Conservation (phyloP, 1,140 invertebrate species). For the Zaprionus nigranus region DNA sequence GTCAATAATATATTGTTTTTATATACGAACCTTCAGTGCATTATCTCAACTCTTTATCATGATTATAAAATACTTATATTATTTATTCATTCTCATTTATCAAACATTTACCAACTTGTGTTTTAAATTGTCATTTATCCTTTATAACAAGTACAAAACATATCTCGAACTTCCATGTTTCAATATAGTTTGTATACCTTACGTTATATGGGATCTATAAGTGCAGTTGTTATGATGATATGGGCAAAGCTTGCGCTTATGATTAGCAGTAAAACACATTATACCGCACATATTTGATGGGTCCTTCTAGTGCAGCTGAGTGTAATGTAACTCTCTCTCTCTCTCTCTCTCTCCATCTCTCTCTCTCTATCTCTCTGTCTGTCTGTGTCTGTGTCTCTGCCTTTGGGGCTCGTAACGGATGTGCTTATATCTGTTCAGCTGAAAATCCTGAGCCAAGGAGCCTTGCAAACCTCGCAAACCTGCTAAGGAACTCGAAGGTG, state of each 20-base stretch:
- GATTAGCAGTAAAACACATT: conserved; percentile 4
- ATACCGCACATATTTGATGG: not conserved
- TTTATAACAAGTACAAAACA: too few species aligned
- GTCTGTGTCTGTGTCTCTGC: not conserved
- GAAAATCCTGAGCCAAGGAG: conserved; percentile 25
- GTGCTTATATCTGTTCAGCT: conserved; percentile 27
- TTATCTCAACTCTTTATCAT: not conserved
- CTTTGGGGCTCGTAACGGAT: conserved; percentile 24
- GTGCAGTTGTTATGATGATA: not conserved
- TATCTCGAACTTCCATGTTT: too few species aligned
- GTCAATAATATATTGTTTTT: not conserved
- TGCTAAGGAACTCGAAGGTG: conserved; percentile 18
- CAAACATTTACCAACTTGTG: too few species aligned
- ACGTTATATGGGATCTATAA: not conserved
- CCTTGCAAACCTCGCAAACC: not conserved
- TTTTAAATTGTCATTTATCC: too few species aligned
- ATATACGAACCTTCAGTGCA: not conserved
- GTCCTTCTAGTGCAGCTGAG: not conserved
- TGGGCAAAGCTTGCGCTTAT: not conserved
- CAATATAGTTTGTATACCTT: too few species aligned
- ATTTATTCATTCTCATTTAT: too few species aligned
- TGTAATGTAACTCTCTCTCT: not conserved
- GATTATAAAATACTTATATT: too few species aligned
- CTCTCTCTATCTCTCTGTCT: not conserved
- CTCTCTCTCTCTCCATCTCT: not conserved